Percentiles rank a stretch among this genome's conserved stretches.
phyloP scores from a whole-genome alignment of 2,113 vertebrate species.

The Genyomyrus donnyi region DNA sequence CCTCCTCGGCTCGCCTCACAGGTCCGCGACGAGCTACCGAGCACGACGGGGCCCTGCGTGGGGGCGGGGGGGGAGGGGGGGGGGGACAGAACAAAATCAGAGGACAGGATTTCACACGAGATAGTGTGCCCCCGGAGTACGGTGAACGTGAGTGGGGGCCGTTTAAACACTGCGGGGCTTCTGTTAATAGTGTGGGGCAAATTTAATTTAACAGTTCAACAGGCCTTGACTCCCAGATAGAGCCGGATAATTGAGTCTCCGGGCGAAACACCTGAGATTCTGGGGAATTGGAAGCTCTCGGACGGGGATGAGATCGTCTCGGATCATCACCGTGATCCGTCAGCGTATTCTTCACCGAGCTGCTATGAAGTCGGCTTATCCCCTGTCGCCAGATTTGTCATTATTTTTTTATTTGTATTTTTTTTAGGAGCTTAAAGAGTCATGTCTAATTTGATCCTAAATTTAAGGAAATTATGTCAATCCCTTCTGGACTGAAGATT shows the following conservation, averaged over 20 bases:
- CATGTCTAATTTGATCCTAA: conserved; percentile 34
- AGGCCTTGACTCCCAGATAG: conserved; percentile 44
- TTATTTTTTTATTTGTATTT: conserved; percentile 6
- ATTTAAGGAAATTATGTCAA: conserved; percentile 48
- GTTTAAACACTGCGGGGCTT: conserved; percentile 50
- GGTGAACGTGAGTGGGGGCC: conserved; percentile 24
- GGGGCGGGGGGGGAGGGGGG: neutral
- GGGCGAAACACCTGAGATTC: conserved; percentile 39
- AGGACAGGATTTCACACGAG: neutral
- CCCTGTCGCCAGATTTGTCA: neutral
- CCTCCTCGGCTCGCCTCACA: too few relatives aligned
- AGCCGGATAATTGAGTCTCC: conserved; percentile 48
- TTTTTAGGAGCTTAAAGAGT: conserved; percentile 31
- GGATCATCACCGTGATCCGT: conserved; percentile 30
- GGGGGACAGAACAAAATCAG: neutral
- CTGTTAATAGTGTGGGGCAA: conserved; percentile 47
- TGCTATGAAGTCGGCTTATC: neutral
- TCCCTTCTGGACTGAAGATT: conserved; percentile 33
- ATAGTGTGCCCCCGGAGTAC: neutral
- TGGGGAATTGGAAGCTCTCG: conserved; percentile 17
- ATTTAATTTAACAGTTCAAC: conserved; percentile 62
- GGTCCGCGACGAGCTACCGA: too few relatives aligned
- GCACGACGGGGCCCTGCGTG: too few relatives aligned
- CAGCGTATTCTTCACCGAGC: conserved; percentile 7
- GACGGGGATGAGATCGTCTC: conserved; percentile 28